A percentile compares a stretch with the other conserved stretches of the same genome.
Evolutionary conservation across 2,113 vertebrate genomes (phyloP).

Genomic region (Oreocharis arfaki): DNA sequence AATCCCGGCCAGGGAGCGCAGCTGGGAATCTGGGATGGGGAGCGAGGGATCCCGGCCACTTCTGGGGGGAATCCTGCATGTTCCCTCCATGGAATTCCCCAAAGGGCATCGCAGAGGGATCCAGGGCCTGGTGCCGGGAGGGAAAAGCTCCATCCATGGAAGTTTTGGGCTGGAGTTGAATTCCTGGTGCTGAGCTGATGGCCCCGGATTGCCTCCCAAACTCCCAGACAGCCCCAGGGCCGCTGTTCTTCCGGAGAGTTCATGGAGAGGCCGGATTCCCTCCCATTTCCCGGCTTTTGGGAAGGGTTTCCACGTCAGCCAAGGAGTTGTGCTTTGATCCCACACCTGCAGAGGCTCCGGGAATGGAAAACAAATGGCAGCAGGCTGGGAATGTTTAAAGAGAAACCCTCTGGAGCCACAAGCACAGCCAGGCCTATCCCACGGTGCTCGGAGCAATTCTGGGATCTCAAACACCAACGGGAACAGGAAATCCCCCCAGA

Average conservation of each 20-base stretch:
- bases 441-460: rapidly evolving
- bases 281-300: not conserved
- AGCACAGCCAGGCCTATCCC: not conserved
- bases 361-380: slow-evolving; percentile 23
- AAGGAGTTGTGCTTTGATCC: slow-evolving; percentile 22
- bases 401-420: not conserved
- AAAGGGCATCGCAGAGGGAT: not conserved
- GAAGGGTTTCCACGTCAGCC: not conserved
- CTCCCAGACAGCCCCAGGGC: not conserved
- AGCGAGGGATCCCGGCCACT: not conserved
- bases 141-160: not conserved
- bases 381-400: not conserved
- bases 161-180: not conserved
- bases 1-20: not conserved
- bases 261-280: not conserved
- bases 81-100: not conserved
- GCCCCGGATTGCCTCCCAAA: not conserved
- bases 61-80: not conserved
- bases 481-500: no score
- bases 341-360: not conserved
- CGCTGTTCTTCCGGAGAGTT: not conserved
- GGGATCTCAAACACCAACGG: rapidly evolving
- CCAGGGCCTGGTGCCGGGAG: rapidly evolving
- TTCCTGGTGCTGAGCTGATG: not conserved
- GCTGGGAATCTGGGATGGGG: not conserved